Percentiles rank a stretch among this genome's conserved stretches.
phyloP scores from a whole-genome alignment of 1,140 invertebrate genomes.

The Acromyrmex charruanus region DNA sequence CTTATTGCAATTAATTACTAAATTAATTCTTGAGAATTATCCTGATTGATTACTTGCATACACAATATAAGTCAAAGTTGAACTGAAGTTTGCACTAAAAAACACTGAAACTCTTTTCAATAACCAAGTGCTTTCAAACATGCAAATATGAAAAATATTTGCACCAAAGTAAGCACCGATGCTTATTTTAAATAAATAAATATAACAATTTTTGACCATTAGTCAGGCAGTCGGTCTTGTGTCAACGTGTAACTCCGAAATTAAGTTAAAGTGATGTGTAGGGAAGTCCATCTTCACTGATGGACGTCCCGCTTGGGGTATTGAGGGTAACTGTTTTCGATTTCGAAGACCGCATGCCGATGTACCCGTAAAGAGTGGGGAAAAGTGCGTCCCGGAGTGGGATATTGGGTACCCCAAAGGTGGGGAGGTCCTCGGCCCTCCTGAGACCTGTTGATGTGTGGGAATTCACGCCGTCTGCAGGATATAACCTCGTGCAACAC shows the following conservation, averaged over 20 bases:
- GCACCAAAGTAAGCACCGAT: background rate
- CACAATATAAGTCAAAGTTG: constrained; percentile 12
- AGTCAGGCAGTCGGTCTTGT: background rate
- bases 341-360: constrained; percentile 86
- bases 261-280: background rate
- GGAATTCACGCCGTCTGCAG: constrained; percentile 83
- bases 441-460: constrained; percentile 86
- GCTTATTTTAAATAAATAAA: background rate
- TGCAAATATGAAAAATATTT: background rate
- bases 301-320: constrained; percentile 69
- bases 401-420: constrained; percentile 74
- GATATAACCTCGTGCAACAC: constrained; percentile 59
- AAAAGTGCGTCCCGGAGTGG: constrained; percentile 75
- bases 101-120: background rate
- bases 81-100: background rate
- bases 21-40: constrained; percentile 24
- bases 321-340: constrained; percentile 86
- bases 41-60: background rate
- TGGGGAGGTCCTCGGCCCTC: constrained; percentile 78
- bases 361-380: constrained; percentile 83
- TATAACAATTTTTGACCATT: background rate
- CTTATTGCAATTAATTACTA: constrained; percentile 29
- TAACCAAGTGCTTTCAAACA: background rate
- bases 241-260: background rate
- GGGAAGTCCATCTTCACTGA: constrained; percentile 50